Evolutionary conservation across 2,113 vertebrate species (phyloP).

Genomic region (Sapajus apella): DNA sequence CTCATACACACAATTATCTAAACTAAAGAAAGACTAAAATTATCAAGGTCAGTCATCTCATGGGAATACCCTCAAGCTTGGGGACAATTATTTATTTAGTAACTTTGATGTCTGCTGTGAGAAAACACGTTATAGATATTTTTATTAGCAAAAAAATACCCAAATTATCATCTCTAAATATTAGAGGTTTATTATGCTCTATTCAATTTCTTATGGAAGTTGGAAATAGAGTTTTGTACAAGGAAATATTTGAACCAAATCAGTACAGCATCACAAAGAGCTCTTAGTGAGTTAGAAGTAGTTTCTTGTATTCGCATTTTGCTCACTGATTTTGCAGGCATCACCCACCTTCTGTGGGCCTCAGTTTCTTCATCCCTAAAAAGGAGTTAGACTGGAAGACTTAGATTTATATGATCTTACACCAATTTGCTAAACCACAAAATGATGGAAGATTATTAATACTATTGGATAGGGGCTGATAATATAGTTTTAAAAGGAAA

Average conservation of each 20-base stretch:
- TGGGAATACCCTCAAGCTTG: background rate
- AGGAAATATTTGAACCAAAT: background rate
- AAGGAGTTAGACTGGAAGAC: background rate
- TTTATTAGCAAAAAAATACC: background rate
- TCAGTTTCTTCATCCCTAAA: background rate
- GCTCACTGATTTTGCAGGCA: background rate
- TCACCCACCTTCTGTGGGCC: background rate
- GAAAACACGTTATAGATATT: slow-evolving; percentile 15
- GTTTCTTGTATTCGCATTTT: background rate
- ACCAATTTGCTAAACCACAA: background rate
- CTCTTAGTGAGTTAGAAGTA: background rate
- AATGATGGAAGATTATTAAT: slow-evolving; percentile 47
- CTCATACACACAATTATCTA: background rate
- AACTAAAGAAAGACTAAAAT: background rate
- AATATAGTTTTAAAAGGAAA: slow-evolving; percentile 58
- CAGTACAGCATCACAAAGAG: background rate
- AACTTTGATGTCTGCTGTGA: background rate
- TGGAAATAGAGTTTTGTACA: background rate
- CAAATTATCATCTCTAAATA: background rate
- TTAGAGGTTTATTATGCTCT: background rate
- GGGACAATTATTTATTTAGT: background rate
- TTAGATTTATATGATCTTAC: background rate
- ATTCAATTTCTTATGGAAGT: background rate
- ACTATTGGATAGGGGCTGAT: background rate
- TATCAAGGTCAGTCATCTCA: background rate